phyloP scores from a whole-genome alignment of 2,797 vertebrate species.

The Propithecus perrieri region DNA sequence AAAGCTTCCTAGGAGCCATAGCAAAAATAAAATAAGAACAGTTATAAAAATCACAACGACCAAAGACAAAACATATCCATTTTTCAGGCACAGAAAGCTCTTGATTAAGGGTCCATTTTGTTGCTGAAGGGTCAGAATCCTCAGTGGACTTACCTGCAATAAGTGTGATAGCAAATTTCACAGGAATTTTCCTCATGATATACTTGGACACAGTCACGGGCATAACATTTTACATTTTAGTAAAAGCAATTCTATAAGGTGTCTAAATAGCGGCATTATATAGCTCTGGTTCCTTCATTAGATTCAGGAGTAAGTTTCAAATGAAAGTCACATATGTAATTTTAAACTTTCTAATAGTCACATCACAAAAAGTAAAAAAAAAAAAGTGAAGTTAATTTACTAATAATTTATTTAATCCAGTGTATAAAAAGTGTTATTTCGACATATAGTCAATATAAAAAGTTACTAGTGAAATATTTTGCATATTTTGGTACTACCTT shows the following conservation, averaged over 20 bases:
- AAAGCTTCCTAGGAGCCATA: background rate
- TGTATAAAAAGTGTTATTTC: background rate
- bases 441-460: background rate
- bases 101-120: background rate
- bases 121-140: background rate
- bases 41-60: background rate
- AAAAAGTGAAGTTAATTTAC: background rate
- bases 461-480: background rate
- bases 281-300: background rate
- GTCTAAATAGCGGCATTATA: background rate
- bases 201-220: background rate
- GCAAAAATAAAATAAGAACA: background rate
- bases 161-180: background rate
- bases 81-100: background rate
- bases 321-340: background rate
- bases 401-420: background rate
- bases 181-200: background rate
- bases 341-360: background rate
- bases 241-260: background rate
- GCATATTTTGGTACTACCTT: background rate
- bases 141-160: background rate
- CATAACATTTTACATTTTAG: background rate
- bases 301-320: background rate
- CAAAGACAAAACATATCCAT: background rate
- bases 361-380: constrained; percentile 17